Base-by-base conservation (phyloP, 2,113 vertebrate genomes). In the Verasper variegatus region DNA sequence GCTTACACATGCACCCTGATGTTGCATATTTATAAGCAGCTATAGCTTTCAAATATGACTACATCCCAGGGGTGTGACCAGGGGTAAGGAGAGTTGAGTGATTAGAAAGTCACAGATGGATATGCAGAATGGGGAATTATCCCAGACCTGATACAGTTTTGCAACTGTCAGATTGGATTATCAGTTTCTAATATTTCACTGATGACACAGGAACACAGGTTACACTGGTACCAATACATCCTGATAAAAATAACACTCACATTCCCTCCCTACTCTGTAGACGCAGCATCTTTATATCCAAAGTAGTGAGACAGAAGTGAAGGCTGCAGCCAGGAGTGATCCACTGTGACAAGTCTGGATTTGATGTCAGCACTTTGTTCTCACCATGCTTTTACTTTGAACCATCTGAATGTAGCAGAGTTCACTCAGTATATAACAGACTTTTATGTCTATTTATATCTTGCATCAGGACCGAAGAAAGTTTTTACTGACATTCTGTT, bases 101-200 rank as follows among this genome's bases (percentile, higher is more conserved):
- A 62, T 62, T 40, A 40, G n/a, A 61, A 61, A 61, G 31, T 61
- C 15, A 20, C 31, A 61, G 27, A 31, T 20, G 18, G n/a, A 63
- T 42, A 23, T 45, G 20, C 37, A 63, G 37, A 1, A 23, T 14
- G 20, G 60, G 42, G 60, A 62, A 63, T 42, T 42, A 42, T 4
- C 37, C n/a, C 35, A n/a, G 18, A 18, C 9, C 8, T 3, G 35
- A 45, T 8, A 24, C 40, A 18, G 15, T 65, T 65, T 47, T 65
- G 8, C 12, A 45, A 13, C 5, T 45, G n/a, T n/a, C 18, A 23
- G 40, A 49, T 27, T 65, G 23, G 42, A 49, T 49, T 49, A 65
- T 47, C 8, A 12, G 0, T 65, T 65, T 49, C 7, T 10, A 49
- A 65, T 49, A 26, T 65, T 65, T 65, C 42, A 15, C 23, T 18